phyloP scores from a whole-genome alignment of 37 sponge, comb jelly and placozoan species.

The Tethya wilhelma region DNA sequence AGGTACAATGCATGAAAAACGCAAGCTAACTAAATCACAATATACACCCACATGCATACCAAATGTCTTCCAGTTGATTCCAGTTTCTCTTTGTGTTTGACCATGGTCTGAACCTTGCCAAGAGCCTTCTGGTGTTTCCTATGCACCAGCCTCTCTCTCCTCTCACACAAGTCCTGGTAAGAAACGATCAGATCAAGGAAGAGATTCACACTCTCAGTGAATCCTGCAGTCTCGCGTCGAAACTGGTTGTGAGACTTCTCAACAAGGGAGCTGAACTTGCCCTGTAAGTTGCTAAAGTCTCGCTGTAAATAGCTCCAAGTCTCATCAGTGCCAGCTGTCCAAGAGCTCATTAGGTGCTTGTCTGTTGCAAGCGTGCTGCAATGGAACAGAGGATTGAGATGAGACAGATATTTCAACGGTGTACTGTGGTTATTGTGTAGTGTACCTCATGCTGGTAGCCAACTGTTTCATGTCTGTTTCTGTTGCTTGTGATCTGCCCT shows the following conservation, averaged over 20 bases:
- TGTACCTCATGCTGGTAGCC: slow-evolving; percentile 22
- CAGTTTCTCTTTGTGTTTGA: slow-evolving; percentile 47
- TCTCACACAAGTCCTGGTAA: slow-evolving; percentile 80
- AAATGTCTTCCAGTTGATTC: slow-evolving; percentile 47
- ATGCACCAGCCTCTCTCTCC: slow-evolving; percentile 78
- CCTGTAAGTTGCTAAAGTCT: slow-evolving; percentile 21
- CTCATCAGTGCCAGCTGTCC: slow-evolving; percentile 64
- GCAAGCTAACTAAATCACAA: background rate
- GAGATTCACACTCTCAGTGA: slow-evolving; percentile 54
- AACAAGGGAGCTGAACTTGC: slow-evolving; percentile 26
- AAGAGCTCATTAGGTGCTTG: slow-evolving; percentile 25
- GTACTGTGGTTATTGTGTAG: too few relatives aligned
- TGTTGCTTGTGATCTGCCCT: slow-evolving; percentile 27
- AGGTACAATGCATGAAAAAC: background rate
- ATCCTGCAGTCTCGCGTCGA: slow-evolving; percentile 35
- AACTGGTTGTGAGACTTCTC: slow-evolving; percentile 29
- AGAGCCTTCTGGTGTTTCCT: slow-evolving; percentile 85
- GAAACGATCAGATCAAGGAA: slow-evolving; percentile 64
- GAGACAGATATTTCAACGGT: too few relatives aligned
- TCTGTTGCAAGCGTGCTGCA: slow-evolving; percentile 51
- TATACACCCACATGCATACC: slow-evolving; percentile 1
- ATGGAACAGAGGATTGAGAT: too few relatives aligned
- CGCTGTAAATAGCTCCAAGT: slow-evolving; percentile 55
- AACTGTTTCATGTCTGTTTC: slow-evolving; percentile 39
- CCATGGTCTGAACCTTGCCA: slow-evolving; percentile 53